Base-by-base conservation (phyloP, 35 echinoderm and acorn worm species). In the Eucidaris tribuloides region DNA sequence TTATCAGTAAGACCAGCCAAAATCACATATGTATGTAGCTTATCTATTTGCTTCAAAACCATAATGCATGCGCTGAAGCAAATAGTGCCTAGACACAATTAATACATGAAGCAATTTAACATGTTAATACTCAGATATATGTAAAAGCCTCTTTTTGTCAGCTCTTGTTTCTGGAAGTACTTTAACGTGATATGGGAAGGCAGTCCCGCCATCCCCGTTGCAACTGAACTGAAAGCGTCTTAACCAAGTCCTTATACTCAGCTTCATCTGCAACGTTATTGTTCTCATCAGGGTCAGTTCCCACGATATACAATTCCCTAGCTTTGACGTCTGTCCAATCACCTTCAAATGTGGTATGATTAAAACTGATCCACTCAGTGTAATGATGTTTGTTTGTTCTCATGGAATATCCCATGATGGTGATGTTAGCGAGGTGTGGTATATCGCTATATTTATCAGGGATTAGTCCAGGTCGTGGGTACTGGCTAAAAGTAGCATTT, bases 351-450 rank as follows among this genome's bases (percentile, higher is more conserved):
- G 87, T 86, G 35, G 39, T 42, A 17, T 84, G 77, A 84, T 98
- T 68, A 80, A 98, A 98, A 24, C 95, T 87, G 15, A 98, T 79
- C 95, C 95, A 98, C 64, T 98, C 95, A 20, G 86, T 79, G 65
- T 98, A 98, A 49, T 81, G 95, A 19, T 98, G 93, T 0, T 59
- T 6, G 9, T 30, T 31, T 0, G 77, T 80, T 57, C 77, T 68
- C 77, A 88, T 88, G 0, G 88, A 90, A 49, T 98, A 98, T 0
- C 95, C 95, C 95, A 98, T 98, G 28, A 98, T 93, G 9, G 65
- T 82, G 83, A 98, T 98, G 22, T 84, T 86, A 15, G 41, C 55
- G 11, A 93, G 45, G 5, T 42, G 5, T 19, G 95, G 87, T 29
- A 93, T 33, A 46, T 93, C 90, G 29, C 81, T 90, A 0, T 82